Evolutionary conservation across 2,113 vertebrate genomes (phyloP), one percentile per base, ranked within the genome.

Genomic region (Geococcyx californianus): DNA sequence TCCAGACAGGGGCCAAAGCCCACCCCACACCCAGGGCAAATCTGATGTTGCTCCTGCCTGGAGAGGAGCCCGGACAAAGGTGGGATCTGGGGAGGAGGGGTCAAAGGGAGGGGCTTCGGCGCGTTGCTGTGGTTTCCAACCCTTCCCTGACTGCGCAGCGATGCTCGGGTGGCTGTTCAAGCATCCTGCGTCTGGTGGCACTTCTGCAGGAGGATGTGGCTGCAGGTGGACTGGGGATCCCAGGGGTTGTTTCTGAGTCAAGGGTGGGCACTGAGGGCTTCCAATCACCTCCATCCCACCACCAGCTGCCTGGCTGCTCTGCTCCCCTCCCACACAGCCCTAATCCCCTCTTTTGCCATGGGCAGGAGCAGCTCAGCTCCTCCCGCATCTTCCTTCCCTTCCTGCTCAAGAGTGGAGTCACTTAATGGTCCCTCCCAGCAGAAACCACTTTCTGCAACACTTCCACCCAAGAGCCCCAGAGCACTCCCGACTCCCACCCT

Each of bases 381-480:
- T 40, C 79, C 91, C 34, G 69, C 5, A 0, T 8, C 45, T 66
- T 42, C 20, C 19, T 47, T 47, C 59, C 23, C 51, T 47, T 63
- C 51, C 36, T 5, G 5, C 55, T 5, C 6, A 4, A 17, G 34
- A 17, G 59, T 15, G 31, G 28, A 45, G 51, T 10, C 24, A 4
- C 40, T 16, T 2, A 2, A 5, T 0, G 4, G 5, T 63, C 68
- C 54, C 40, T 17, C 55, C 73, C 3, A 12, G n/a, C 40, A n/a
- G 23, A 29, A 40, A 34, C 49, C 58, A 0, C 0, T 0, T 52
- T 10, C 51, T 51, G 36, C 55, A 16, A 1, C 16, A 4, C 10
- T 36, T 77, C 17, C 67, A 19, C 8, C 26, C 0, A 0, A 51
- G 68, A 16, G 31, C 16, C 59, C 58, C 28, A 7, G 3, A 9